These are phyloP conservation scores for Sphaeramia orbicularis DNA, from an alignment of 2,797 vertebrate genomes.

Conservation along the genomic window DNA sequence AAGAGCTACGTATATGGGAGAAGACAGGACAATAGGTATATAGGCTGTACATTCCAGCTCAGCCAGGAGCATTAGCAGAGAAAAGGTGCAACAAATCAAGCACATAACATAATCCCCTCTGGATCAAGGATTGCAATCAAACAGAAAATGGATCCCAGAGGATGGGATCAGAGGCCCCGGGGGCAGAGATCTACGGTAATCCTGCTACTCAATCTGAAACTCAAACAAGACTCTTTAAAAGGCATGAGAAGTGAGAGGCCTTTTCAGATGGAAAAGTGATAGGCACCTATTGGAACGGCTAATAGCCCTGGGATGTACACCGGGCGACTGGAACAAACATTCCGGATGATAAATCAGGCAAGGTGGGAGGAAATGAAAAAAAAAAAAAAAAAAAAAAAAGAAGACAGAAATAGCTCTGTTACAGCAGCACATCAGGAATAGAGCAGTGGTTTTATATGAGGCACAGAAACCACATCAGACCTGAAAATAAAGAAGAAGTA, in stretches of 20 bases:
- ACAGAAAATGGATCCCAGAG: constrained; percentile 50
- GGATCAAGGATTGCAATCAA: constrained; percentile 50
- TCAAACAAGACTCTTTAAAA: constrained; percentile 62
- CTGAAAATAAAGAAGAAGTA: constrained; percentile 21
- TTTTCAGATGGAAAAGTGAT: constrained; percentile 52
- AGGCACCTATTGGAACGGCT: constrained; percentile 48
- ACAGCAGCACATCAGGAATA: constrained; percentile 47
- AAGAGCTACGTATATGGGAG: neutral
- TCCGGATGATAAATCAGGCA: constrained; percentile 60
- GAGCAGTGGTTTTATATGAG: constrained; percentile 44
- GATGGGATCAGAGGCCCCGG: too few relatives aligned
- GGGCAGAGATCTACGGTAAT: constrained; percentile 64
- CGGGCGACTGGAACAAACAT: constrained; percentile 68
- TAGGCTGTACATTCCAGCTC: constrained; percentile 17
- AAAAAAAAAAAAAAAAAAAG: too few relatives aligned
- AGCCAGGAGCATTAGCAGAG: constrained; percentile 34
- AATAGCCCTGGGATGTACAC: constrained; percentile 49
- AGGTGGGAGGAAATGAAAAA: constrained; percentile 47
- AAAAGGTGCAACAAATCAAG: constrained; percentile 54
- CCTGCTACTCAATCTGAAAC: constrained; percentile 63
- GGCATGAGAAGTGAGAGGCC: constrained; percentile 27
- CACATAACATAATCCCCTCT: constrained; percentile 51
- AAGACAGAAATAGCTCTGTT: constrained; percentile 62
- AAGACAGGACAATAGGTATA: neutral
- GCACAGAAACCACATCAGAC: constrained; percentile 34